Base-by-base conservation (phyloP, 2,888 invertebrate genomes). In the Salticus scenicus region DNA sequence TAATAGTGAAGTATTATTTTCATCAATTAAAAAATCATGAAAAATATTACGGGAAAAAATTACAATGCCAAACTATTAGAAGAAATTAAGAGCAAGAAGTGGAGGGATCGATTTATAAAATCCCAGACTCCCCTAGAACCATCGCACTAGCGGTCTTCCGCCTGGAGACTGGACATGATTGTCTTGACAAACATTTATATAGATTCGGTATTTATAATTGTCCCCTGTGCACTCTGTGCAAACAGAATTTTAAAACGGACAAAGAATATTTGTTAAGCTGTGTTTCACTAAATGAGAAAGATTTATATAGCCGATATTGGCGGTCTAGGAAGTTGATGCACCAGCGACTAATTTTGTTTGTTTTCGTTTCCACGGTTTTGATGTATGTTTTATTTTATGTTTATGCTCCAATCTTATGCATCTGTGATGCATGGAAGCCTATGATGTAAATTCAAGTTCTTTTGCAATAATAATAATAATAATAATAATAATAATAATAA, bases 11-110 rank as follows among this genome's bases (percentile, higher is more conserved):
- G 37, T 37, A 37, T 10, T 10, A 4, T 4, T 4, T 0, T 1
- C 24, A 1, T 41, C 70, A 41, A 70, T 70, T 17, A 70, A 70
- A 63, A 63, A 63, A 63, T 63, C 24, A 63, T 63, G n/a, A 63
- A 63, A 47, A 63, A 28, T 63, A 28, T 8, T 24, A 63, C 28
- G 27, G 17, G 17, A 24, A 8, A n/a, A 63, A 63, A 63, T 28
- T 63, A n/a, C 2, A 17, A 27, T 63, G 28, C 14, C 27, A 63
- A 28, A 14, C 17, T 24, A 63, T 24, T 28, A 24, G 8, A 63
- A 10, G 27, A 10, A 63, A 24, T n/a, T 2, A 63, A 24, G 20
- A 63, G 8, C 10, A 63, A 63, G 63, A 63, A 28, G 8, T 63
- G 63, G 5, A 17, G 28, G 14, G 17, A 8, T 63, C 63, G 5